Evolutionary conservation across 2,888 invertebrate genomes (phyloP), one percentile per base, ranked within the genome.

Genomic region (Dicyrtoma fusca): DNA sequence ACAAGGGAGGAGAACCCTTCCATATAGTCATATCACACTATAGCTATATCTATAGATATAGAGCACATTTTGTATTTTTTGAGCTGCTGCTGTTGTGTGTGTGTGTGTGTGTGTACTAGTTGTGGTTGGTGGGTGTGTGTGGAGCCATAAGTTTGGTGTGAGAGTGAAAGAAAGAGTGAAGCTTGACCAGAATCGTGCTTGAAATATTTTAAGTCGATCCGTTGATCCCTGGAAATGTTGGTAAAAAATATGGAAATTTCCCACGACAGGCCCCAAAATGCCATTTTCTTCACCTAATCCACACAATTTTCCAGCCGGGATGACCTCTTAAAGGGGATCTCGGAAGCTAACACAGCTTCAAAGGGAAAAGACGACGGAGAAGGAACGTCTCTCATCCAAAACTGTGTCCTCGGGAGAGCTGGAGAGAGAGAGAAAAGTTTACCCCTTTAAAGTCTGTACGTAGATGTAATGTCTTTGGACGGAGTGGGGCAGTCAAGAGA

Each of bases 261-360:
- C 63, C 49, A 34, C 47, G 49, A 44, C n/a, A 44, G 61, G 49
- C 66, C 49, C 66, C 44, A 44, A 74, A 74, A 74, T 69, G 72
- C 72, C 61, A 72, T 74, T 74, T 74, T 69, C 69, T 25, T 72
- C 74, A 74, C 72, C 64, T 74, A 72, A 74, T 74, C 74, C 74
- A 69, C 72, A 64, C 74, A 72, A 74, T 74, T 74, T 74, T 72
- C 74, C 69, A 72, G 59, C 72, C 64, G 59, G 59, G 72, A 74
- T 74, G 74, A 74, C 74, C 74, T 74, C 69, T 74, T 72, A 71
- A 72, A 69, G 64, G 71, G 70, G 65, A 73, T 73, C 69, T 70
- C 26, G 45, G 34, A 34, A 34, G 34, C 65, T 34, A 21, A 21
- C 13, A n/a, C 34, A 42, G 26, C 53, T 17, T n/a, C 13, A 53